A percentile compares a stretch with the other conserved stretches of the same genome.
phyloP scores from a whole-genome alignment of 30 jellyfish, hydroid and myxozoan genomes.

The Aurelia sp. region DNA sequence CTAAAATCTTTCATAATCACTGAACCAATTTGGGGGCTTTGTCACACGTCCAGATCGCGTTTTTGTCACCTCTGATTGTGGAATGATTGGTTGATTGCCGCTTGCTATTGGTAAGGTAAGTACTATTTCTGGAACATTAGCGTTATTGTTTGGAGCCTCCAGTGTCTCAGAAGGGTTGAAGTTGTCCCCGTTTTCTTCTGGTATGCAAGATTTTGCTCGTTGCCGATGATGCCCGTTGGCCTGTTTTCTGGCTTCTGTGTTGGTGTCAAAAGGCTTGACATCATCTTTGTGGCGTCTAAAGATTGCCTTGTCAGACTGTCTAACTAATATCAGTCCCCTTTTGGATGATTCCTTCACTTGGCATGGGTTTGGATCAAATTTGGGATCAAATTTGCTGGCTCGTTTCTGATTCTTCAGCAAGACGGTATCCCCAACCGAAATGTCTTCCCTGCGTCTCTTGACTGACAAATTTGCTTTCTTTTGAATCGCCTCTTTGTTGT shows the following conservation, averaged over 20 bases:
- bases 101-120: constrained; percentile 21
- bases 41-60: constrained; percentile 41
- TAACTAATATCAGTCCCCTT: constrained; percentile 45
- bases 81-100: constrained; percentile 13
- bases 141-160: constrained; percentile 10
- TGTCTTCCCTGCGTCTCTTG: background rate
- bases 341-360: constrained; percentile 10
- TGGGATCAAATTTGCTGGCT: constrained; percentile 47
- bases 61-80: background rate
- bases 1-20: constrained; percentile 14
- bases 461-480: constrained; percentile 18
- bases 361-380: constrained; percentile 33
- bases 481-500: constrained; percentile 3
- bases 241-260: background rate
- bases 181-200: background rate
- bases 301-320: constrained; percentile 34
- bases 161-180: background rate
- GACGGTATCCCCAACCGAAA: constrained; percentile 43
- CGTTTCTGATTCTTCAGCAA: constrained; percentile 27
- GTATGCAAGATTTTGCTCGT: background rate
- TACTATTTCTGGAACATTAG: background rate
- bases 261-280: background rate
- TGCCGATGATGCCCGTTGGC: background rate
- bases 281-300: constrained; percentile 50
- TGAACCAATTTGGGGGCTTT: constrained; percentile 42